Conservation (phyloP, 30 jellyfish, hydroid and myxozoan genomes). For the Turritopsis rubra region DNA sequence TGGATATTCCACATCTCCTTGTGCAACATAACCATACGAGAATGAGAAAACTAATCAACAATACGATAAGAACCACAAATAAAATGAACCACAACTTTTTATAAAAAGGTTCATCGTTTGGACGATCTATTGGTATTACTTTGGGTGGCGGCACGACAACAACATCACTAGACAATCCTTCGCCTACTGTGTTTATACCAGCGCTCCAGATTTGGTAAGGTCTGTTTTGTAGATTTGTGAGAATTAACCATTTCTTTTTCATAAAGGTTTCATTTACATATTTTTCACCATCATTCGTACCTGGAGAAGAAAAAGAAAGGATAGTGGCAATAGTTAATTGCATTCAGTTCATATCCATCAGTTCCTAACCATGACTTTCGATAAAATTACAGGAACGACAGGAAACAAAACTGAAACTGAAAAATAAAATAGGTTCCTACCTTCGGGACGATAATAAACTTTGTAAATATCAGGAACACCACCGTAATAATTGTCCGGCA, state of each 20-base stretch:
- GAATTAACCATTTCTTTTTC: neutral
- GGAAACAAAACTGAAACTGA: too few species aligned
- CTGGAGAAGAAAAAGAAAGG: neutral
- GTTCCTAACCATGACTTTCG: too few species aligned
- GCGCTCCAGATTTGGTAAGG: neutral
- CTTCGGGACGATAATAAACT: conserved; percentile 11
- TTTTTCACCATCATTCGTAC: neutral
- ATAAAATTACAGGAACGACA: too few species aligned
- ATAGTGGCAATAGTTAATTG: too few species aligned
- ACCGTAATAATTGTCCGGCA: conserved; percentile 23
- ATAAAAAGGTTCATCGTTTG: conserved; percentile 10
- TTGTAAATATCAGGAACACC: conserved; percentile 10
- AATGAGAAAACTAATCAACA: neutral
- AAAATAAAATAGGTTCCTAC: neutral
- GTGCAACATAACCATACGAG: conserved; percentile 4
- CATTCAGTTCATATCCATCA: too few species aligned
- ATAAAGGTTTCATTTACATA: neutral
- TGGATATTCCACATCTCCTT: conserved; percentile 29
- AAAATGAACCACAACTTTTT: conserved; percentile 21
- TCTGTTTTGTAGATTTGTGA: neutral
- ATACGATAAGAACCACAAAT: neutral
- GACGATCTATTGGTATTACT: neutral
- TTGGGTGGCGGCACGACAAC: conserved; percentile 19
- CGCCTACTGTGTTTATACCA: conserved; percentile 22
- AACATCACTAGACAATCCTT: neutral